Evolutionary conservation across 2,113 vertebrate species (phyloP).

Genomic region (Nematolebias whitei): DNA sequence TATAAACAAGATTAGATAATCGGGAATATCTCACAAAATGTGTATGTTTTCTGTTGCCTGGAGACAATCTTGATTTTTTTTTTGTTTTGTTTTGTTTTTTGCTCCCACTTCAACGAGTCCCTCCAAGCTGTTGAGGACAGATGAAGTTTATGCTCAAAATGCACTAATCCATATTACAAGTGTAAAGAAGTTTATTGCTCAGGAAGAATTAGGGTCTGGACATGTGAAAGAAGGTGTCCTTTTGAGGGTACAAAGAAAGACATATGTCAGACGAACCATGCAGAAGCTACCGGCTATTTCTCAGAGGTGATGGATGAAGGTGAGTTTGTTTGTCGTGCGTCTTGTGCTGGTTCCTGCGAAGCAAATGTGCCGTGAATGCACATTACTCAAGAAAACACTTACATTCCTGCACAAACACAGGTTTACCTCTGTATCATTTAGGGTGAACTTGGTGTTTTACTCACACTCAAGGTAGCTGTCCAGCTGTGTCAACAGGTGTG

Average conservation of each 20-base stretch:
- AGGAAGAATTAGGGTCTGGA: background rate
- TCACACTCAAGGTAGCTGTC: slow-evolving; percentile 10
- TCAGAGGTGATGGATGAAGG: slow-evolving; percentile 37
- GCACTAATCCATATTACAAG: background rate
- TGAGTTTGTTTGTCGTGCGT: slow-evolving; percentile 38
- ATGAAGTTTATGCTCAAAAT: background rate
- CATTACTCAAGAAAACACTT: slow-evolving; percentile 2
- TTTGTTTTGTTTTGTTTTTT: slow-evolving; percentile 44
- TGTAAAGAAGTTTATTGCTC: background rate
- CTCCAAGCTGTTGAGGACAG: slow-evolving; percentile 15
- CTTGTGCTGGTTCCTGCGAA: slow-evolving; percentile 17
- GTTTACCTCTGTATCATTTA: slow-evolving; percentile 6
- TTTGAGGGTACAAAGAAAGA: slow-evolving; percentile 59
- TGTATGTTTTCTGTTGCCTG: slow-evolving; percentile 41
- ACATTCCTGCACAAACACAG: slow-evolving; percentile 10
- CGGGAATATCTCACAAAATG: slow-evolving; percentile 37
- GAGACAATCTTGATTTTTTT: slow-evolving; percentile 49
- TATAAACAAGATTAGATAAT: slow-evolving; percentile 55
- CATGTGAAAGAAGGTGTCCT: background rate
- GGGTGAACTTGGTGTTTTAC: slow-evolving; percentile 15
- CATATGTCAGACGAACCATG: slow-evolving; percentile 39
- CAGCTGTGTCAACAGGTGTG: slow-evolving; percentile 72
- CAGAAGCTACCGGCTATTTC: slow-evolving; percentile 43
- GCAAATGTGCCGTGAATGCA: slow-evolving; percentile 3
- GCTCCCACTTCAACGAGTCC: slow-evolving; percentile 18